Evolutionary conservation across 2,797 vertebrate genomes (phyloP).

Genomic region (Taenioides sp.): DNA sequence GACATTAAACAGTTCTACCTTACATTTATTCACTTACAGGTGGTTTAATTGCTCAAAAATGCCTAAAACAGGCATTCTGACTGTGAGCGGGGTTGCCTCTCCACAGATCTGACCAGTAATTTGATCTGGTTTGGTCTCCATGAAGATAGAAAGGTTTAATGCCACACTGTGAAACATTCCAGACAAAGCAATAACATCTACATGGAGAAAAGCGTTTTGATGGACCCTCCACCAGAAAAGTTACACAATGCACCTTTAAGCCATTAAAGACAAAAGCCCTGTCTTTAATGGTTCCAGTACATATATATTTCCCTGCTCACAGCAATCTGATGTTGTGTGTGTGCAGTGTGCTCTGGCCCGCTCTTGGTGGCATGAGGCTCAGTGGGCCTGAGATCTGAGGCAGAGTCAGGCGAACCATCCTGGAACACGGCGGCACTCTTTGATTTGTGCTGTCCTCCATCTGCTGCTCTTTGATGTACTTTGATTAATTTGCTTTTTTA

Average conservation of each 20-base stretch:
- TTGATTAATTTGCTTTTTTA: slow-evolving; percentile 76
- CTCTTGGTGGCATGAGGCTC: slow-evolving; percentile 64
- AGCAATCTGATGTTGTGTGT: slow-evolving; percentile 15
- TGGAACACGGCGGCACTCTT: slow-evolving; percentile 72
- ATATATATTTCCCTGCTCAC: slow-evolving; percentile 6
- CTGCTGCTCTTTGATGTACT: slow-evolving; percentile 74
- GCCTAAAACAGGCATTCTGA: no score
- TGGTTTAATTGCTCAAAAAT: no score
- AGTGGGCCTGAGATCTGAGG: slow-evolving; percentile 70
- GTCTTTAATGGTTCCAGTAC: not conserved
- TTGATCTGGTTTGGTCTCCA: no score
- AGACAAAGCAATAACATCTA: no score
- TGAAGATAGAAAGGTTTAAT: no score
- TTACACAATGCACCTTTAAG: not conserved
- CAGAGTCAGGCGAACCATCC: slow-evolving; percentile 66
- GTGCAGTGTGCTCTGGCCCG: slow-evolving; percentile 53
- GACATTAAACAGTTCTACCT: no score
- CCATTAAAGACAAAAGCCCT: not conserved
- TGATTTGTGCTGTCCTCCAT: slow-evolving; percentile 62
- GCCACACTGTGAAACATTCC: no score
- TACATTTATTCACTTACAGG: no score
- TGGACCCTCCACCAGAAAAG: no score
- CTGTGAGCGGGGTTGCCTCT: no score
- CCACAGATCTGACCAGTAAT: no score
- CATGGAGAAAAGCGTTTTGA: no score